phyloP scores from a whole-genome alignment of 2,113 vertebrate species.

The Ascaphus truei region DNA sequence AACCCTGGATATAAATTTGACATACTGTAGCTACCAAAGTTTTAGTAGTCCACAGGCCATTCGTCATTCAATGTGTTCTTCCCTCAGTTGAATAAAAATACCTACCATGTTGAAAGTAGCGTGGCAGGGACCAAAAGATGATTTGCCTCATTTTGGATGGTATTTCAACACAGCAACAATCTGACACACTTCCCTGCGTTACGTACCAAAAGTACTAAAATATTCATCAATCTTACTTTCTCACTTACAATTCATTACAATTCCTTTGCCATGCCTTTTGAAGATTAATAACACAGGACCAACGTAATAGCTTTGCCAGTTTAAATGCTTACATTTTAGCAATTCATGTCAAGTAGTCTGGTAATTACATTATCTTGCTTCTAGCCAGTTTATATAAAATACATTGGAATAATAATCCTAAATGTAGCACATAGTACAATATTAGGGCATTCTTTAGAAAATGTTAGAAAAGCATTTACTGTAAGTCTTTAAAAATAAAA shows the following conservation, averaged over 20 bases:
- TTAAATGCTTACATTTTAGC: constrained; percentile 48
- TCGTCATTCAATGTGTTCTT: no score
- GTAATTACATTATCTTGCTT: constrained; percentile 49
- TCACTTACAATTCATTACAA: constrained; percentile 52
- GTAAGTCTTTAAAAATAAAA: neutral
- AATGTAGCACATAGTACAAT: constrained; percentile 16
- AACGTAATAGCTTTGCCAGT: constrained; percentile 43
- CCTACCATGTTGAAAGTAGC: no score
- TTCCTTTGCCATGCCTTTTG: constrained; percentile 36
- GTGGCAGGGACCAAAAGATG: no score
- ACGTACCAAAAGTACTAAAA: constrained; percentile 7
- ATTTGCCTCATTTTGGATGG: no score
- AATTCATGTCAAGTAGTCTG: constrained; percentile 45
- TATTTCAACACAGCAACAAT: neutral
- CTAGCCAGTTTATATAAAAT: constrained; percentile 46
- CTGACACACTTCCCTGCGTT: neutral
- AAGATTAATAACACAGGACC: constrained; percentile 46
- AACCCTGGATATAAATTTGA: no score
- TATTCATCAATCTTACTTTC: constrained; percentile 36
- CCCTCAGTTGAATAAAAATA: no score
- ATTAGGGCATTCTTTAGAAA: neutral
- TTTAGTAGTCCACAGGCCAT: no score
- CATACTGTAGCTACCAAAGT: no score
- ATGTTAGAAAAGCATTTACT: constrained; percentile 35
- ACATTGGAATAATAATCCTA: constrained; percentile 43